Evolutionary conservation across 2,113 vertebrate species (phyloP).

Genomic region (Epinephelus fuscoguttatus): DNA sequence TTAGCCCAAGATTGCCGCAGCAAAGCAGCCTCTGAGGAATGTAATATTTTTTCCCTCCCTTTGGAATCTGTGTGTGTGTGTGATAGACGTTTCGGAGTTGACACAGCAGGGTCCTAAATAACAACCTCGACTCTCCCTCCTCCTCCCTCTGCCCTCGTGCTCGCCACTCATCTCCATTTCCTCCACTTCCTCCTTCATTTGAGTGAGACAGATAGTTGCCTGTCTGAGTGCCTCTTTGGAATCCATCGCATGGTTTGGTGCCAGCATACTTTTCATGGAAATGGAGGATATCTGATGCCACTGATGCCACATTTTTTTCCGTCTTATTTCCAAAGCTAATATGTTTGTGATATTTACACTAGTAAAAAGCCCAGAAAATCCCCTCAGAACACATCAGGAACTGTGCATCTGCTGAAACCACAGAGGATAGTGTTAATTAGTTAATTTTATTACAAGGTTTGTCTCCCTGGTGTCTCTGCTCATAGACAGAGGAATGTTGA

Average conservation of each 20-base stretch:
- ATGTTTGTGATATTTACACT: slow-evolving; percentile 14
- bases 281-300: slow-evolving; percentile 35
- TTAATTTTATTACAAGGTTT: slow-evolving; percentile 35
- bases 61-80: slow-evolving; percentile 13
- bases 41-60: slow-evolving; percentile 15
- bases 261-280: slow-evolving; percentile 52
- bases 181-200: slow-evolving; percentile 54
- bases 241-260: slow-evolving; percentile 49
- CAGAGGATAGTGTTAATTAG: slow-evolving; percentile 32
- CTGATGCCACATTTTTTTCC: slow-evolving; percentile 1
- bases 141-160: slow-evolving; percentile 28
- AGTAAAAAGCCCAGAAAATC: slow-evolving; percentile 6
- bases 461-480: slow-evolving; percentile 24
- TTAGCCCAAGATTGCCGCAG: neutral
- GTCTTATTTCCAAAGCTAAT: slow-evolving; percentile 11
- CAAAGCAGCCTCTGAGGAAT: slow-evolving; percentile 2
- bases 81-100: slow-evolving; percentile 40
- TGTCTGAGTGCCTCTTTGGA: slow-evolving; percentile 51
- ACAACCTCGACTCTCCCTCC: slow-evolving; percentile 33
- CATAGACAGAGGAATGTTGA: slow-evolving; percentile 56
- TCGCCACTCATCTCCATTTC: slow-evolving; percentile 64
- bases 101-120: slow-evolving; percentile 53
- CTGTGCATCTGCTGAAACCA: slow-evolving; percentile 16
- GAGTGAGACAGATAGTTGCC: slow-evolving; percentile 52
- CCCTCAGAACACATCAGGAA: neutral